Conservation (phyloP, 2,888 invertebrate species). For the Himalopsyche tibetana region DNA sequence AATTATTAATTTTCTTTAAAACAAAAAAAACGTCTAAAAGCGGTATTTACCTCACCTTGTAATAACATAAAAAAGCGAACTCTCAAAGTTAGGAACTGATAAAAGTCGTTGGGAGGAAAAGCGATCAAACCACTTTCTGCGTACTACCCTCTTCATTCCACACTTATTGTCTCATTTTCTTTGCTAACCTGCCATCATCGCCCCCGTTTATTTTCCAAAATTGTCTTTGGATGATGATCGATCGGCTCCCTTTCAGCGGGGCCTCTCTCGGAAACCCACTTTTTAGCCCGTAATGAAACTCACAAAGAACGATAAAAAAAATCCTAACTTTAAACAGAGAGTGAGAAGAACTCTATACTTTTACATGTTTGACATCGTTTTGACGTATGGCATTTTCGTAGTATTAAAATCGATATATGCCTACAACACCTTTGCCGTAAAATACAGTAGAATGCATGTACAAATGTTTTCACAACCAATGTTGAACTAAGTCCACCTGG, state of each 20-base stretch:
- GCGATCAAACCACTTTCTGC: slow-evolving; percentile 9
- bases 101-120: slow-evolving; percentile 7
- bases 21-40: background rate
- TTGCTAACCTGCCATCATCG: slow-evolving; percentile 10
- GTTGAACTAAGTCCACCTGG: too few relatives aligned
- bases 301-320: slow-evolving; percentile 10
- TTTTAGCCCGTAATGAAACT: slow-evolving; percentile 10
- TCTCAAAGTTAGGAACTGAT: slow-evolving; percentile 11
- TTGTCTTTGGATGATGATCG: slow-evolving; percentile 31
- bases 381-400: background rate
- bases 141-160: slow-evolving; percentile 9
- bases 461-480: too few relatives aligned
- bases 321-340: background rate
- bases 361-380: background rate
- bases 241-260: background rate
- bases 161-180: slow-evolving; percentile 10
- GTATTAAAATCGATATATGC: background rate
- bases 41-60: background rate
- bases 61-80: background rate
- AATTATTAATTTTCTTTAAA: too few relatives aligned
- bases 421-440: too few relatives aligned
- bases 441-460: too few relatives aligned
- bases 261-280: background rate
- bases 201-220: slow-evolving; percentile 3
- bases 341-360: background rate